These are phyloP conservation scores for Ridgeia piscesae DNA, from an alignment of 1,140 invertebrate species.

Conservation along the genomic window DNA sequence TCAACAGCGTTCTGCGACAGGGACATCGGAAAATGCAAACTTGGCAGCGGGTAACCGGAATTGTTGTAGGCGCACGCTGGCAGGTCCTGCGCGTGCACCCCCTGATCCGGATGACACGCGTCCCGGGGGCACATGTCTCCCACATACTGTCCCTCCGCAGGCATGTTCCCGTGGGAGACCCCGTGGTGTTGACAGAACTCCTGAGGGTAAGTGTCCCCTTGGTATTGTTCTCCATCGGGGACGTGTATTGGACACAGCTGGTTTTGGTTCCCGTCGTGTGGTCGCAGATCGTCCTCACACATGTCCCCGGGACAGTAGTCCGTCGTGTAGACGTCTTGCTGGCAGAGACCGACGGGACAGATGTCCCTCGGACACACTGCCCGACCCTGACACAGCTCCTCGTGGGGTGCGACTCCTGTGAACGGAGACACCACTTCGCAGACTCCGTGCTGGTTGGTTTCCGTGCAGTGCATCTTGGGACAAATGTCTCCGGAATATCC, in stretches of 20 bases:
- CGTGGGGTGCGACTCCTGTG: background rate
- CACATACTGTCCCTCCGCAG: background rate
- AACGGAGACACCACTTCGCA: background rate
- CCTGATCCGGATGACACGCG: background rate
- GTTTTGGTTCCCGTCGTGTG: background rate
- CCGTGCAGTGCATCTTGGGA: background rate
- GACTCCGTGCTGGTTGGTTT: no score
- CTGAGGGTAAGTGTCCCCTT: background rate
- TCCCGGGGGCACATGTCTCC: background rate
- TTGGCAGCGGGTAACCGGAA: background rate
- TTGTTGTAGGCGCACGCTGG: background rate
- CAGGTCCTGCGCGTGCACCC: background rate
- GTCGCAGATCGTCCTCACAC: background rate
- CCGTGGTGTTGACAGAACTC: background rate
- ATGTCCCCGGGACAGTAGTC: background rate
- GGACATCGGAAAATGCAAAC: background rate
- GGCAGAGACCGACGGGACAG: background rate
- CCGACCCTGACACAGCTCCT: background rate
- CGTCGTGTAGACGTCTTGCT: background rate
- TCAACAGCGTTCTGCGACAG: background rate
- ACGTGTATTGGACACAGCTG: background rate
- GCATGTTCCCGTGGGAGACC: background rate
- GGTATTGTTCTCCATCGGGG: background rate
- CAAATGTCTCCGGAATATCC: background rate
- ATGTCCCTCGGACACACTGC: background rate